Base-by-base conservation (phyloP, 2,888 invertebrate genomes). In the Leucania comma region DNA sequence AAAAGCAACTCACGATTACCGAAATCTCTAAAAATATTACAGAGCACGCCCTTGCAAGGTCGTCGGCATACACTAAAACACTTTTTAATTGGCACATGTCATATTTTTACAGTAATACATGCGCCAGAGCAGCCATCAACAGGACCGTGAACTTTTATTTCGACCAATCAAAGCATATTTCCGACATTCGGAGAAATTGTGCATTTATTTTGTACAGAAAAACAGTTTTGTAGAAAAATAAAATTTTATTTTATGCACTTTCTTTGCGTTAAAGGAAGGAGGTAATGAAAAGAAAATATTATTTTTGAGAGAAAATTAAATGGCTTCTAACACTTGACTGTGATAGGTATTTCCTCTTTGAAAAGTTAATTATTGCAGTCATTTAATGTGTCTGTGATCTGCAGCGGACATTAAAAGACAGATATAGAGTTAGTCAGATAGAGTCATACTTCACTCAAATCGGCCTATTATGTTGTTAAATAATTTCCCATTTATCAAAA, bases 131-230 rank as follows among this genome's bases (percentile, higher is more conserved):
- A 69, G 71, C 69, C 64, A 78, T 84, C 77, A 81, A 75, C 24
- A 75, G 82, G 69, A 35, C 80, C 79, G 60, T 82, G 87, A 87
- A 84, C 86, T 84, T 80, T 59, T 48, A 61, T 64, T 73, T 65
- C 17, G 71, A 50, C 77, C 81, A 85, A 78, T 63, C 58, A 64
- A 48, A 57, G 38, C 3, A 32, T 53, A 51, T 71, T 81, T 75
- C 63, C 62, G 60, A 53, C 60, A 59, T 61, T 51, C 48, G 24
- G 22, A 17, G 64, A 79, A 78, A 73, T 73, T 58, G 74, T 42
- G 58, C 46, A 68, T 59, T 66, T 50, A 54, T 48, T 75, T 75
- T 68, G 73, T 68, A 46, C 63, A 29, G 60, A 58, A 61, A 65
- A 65, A 48, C 29, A 29, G 58, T 62, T 69, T 50, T 53, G 42